phyloP scores from a whole-genome alignment of 2,888 invertebrate species.

The Strigamia maritima region DNA sequence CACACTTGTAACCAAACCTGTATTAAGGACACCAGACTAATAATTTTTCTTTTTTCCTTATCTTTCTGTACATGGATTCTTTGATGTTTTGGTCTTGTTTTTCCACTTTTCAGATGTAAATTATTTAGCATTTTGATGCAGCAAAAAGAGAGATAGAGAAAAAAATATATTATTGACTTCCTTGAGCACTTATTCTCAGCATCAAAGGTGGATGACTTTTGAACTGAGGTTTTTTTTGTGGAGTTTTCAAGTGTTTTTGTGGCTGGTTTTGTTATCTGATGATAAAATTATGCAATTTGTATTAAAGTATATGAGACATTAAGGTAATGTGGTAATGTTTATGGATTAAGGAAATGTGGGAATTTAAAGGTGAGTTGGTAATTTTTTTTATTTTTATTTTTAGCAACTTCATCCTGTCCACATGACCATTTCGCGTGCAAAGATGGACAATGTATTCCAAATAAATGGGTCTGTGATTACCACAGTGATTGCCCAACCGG shows the following conservation, averaged over 20 bases:
- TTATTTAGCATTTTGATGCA: neutral
- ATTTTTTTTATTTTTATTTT: neutral
- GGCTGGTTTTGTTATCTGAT: neutral
- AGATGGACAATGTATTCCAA: constrained; percentile 49
- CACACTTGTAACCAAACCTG: neutral
- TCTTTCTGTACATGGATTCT: too few relatives aligned
- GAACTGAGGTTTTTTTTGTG: neutral
- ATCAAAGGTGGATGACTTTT: neutral
- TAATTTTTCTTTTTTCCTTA: too few relatives aligned
- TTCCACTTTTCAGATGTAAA: too few relatives aligned
- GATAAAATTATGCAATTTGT: neutral
- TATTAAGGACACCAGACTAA: neutral
- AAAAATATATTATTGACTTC: neutral
- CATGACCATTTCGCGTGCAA: constrained; percentile 48
- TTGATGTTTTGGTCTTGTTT: too few relatives aligned
- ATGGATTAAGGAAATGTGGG: neutral
- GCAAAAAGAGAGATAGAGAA: neutral
- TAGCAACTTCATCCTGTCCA: constrained; percentile 39
- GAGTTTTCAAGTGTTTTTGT: neutral
- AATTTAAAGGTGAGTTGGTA: neutral
- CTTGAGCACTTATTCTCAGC: neutral
- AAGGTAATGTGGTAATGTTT: neutral
- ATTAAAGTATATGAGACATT: neutral
- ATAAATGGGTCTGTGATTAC: constrained; percentile 70
- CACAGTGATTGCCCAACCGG: constrained; percentile 90